Base-by-base conservation (phyloP, 2,797 vertebrate genomes). In the Ibycter americanus region DNA sequence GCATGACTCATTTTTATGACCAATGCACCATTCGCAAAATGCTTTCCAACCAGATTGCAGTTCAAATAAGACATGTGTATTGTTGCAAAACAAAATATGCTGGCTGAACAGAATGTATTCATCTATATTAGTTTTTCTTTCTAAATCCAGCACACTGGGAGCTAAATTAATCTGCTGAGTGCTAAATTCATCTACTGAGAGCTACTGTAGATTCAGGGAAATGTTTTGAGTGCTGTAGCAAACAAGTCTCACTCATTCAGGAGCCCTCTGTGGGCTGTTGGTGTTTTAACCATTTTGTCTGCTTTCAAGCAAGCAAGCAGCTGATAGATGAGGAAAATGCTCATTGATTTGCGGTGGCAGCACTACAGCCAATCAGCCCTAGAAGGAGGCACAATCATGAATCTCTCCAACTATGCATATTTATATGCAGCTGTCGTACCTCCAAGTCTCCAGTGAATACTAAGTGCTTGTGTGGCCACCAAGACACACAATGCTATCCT, bases 351-450 rank as follows among this genome's bases (percentile, higher is more conserved):
- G 96, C 97, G 93, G 91, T 73, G 91, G 97, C 96, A 95, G 96
- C 92, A 40, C 65, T 86, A 87, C 91, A 95, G 95, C 96, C 89
- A 97, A 96, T 91, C 96, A 97, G 95, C 92, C 90, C 94, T 66
- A 92, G 96, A 92, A 96, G 1, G 31, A 97, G 94, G 81, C 96
- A 92, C 95, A 97, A 92, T 94, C 97, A 93, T 81, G 89, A 95
- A 97, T 97, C 96, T 97, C 96, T 97, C 95, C 97, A 84, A 55
- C 96, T 95, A 96, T 97, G 97, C 98, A 98, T 98, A 98, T 98
- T 98, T 98, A 98, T 97, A 98, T 97, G 98, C 97, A 98, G 97
- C 97, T 98, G 97, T 97, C 89, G 62, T 97, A 96, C 86, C 92
- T 96, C 80, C 54, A 52, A 83, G 86, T 96, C 98, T 94, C 98